Evolutionary conservation across 2,113 vertebrate genomes (phyloP).

Genomic region (Clinocottus analis): DNA sequence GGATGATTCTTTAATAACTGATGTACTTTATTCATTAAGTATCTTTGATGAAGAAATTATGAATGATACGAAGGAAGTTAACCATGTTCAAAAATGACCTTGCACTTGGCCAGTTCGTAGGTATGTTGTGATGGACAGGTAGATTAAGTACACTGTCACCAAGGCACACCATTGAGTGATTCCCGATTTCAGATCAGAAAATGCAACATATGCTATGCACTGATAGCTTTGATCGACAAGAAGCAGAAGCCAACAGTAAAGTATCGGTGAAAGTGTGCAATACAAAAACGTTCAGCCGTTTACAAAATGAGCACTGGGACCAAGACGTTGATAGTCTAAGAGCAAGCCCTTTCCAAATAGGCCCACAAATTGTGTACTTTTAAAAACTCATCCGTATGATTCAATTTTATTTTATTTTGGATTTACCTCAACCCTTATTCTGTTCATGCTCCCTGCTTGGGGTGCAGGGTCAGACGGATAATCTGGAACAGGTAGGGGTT

Average conservation of each 20-base stretch:
- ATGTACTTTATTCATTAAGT: conserved; percentile 13
- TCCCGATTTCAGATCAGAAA: not conserved
- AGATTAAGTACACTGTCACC: not conserved
- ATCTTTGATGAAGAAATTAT: conserved; percentile 19
- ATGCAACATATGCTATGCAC: not conserved
- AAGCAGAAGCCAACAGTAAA: not conserved
- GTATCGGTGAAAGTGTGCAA: not conserved
- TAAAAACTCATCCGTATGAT: conserved; percentile 39
- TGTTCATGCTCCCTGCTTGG: conserved; percentile 3
- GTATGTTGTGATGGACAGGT: conserved; percentile 7
- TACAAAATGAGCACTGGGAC: not conserved
- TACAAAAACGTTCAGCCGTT: not conserved
- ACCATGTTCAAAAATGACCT: conserved; percentile 3
- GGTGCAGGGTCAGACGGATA: conserved; percentile 31
- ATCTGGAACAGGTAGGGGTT: conserved; percentile 53
- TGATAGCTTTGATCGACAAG: not conserved
- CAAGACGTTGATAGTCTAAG: not conserved
- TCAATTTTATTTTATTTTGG: conserved; percentile 36
- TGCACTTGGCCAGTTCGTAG: not conserved
- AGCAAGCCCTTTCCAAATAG: conserved; percentile 15
- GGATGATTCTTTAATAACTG: conserved; percentile 3
- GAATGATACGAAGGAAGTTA: not conserved
- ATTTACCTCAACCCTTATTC: not conserved
- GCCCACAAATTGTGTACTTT: conserved; percentile 4
- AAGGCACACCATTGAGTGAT: not conserved